These are phyloP conservation scores for Heloderma charlesbogerti DNA, from an alignment of 2,113 vertebrate genomes.

Conservation along the genomic window DNA sequence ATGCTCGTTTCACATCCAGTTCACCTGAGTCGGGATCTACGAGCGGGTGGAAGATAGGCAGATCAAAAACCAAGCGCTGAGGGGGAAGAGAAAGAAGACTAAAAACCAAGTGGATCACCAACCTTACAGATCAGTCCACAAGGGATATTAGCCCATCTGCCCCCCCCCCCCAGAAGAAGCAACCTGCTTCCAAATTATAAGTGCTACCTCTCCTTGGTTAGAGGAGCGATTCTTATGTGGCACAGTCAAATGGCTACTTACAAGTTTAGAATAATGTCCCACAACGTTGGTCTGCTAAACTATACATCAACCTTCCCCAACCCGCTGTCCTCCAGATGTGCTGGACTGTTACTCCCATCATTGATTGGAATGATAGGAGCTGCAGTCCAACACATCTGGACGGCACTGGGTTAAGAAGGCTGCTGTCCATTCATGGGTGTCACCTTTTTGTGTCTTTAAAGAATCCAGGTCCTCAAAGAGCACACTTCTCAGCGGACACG, in stretches of 20 bases:
- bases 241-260: not conserved
- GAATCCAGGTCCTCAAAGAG: not conserved
- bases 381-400: too few species aligned
- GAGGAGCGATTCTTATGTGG: not conserved
- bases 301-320: too few species aligned
- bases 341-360: too few species aligned
- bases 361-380: too few species aligned
- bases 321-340: too few species aligned
- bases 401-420: too few species aligned
- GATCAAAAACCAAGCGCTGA: conserved; percentile 95
- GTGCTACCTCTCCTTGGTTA: not conserved
- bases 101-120: not conserved
- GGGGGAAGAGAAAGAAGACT: not conserved
- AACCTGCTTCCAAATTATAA: not conserved
- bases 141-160: not conserved
- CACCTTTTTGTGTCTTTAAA: not conserved
- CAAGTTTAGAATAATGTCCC: not conserved
- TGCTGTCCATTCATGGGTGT: not conserved
- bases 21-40: conserved; percentile 95
- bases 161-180: too few species aligned
- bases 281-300: not conserved
- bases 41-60: conserved; percentile 95
- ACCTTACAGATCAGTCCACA: not conserved
- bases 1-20: conserved; percentile 95
- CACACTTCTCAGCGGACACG: not conserved